These are phyloP conservation scores for Cacatua alba DNA, from an alignment of 2,113 vertebrate species.

Conservation along the genomic window DNA sequence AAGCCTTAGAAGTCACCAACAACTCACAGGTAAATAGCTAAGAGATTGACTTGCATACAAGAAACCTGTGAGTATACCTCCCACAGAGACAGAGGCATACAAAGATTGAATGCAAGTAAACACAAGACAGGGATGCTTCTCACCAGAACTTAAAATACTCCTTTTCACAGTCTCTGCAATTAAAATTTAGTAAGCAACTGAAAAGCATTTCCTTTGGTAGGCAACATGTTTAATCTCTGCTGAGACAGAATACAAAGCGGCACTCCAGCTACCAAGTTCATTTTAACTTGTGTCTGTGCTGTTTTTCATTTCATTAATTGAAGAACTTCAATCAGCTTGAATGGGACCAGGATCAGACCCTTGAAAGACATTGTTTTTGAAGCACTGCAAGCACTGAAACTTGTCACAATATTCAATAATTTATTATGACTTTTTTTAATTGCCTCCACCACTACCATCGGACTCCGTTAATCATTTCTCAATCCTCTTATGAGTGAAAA, in stretches of 20 bases:
- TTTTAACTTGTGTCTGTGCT: background rate
- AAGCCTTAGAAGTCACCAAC: too few relatives aligned
- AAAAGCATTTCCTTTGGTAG: background rate
- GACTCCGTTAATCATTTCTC: constrained; percentile 36
- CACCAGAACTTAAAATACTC: background rate
- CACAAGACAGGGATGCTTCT: background rate
- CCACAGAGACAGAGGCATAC: too few relatives aligned
- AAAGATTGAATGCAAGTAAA: background rate
- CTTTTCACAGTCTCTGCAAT: background rate
- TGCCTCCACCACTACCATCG: background rate
- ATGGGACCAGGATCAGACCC: background rate
- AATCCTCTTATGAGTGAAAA: constrained; percentile 43
- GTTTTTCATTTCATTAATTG: constrained; percentile 2
- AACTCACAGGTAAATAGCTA: background rate
- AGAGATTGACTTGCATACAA: background rate
- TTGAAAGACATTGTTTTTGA: constrained; percentile 21
- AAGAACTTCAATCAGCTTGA: constrained; percentile 23
- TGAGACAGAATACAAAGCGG: background rate
- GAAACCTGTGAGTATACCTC: background rate
- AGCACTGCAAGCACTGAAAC: constrained; percentile 6
- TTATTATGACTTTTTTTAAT: background rate
- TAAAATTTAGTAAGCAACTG: background rate
- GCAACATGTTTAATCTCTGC: background rate
- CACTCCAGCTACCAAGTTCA: background rate
- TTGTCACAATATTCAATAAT: background rate